phyloP scores from a whole-genome alignment of 2,797 vertebrate genomes.

The Xenopus petersii region DNA sequence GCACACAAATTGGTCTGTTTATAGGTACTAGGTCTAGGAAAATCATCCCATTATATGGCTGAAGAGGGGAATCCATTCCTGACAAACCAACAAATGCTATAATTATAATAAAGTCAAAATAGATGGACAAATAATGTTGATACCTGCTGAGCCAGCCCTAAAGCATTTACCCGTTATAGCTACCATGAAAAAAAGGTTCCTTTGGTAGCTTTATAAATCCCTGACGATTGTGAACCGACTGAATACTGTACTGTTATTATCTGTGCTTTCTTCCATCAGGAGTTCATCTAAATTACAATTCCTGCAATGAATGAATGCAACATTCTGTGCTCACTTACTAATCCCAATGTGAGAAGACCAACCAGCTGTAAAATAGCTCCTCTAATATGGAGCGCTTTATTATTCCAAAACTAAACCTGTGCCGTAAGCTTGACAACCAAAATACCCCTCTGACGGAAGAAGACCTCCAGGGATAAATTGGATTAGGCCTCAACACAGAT shows the following conservation, averaged over 20 bases:
- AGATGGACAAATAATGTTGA: no score
- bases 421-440: background rate
- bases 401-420: background rate
- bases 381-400: background rate
- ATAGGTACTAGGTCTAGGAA: no score
- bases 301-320: slow-evolving; percentile 1
- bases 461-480: no score
- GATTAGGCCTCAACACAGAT: no score
- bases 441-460: background rate
- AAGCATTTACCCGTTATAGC: no score
- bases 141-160: no score
- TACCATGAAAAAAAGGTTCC: no score
- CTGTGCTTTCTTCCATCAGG: background rate
- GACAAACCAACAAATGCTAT: no score
- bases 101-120: no score
- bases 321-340: background rate
- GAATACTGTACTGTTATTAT: background rate
- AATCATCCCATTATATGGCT: no score
- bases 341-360: background rate
- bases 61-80: no score
- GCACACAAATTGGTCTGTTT: no score
- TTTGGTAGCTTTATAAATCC: background rate
- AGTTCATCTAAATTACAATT: slow-evolving; percentile 11
- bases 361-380: background rate
- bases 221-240: background rate